Percentiles rank a stretch among this genome's conserved stretches.
phyloP scores from a whole-genome alignment of 2,888 invertebrate genomes.

The Drosophila atroscutellata region DNA sequence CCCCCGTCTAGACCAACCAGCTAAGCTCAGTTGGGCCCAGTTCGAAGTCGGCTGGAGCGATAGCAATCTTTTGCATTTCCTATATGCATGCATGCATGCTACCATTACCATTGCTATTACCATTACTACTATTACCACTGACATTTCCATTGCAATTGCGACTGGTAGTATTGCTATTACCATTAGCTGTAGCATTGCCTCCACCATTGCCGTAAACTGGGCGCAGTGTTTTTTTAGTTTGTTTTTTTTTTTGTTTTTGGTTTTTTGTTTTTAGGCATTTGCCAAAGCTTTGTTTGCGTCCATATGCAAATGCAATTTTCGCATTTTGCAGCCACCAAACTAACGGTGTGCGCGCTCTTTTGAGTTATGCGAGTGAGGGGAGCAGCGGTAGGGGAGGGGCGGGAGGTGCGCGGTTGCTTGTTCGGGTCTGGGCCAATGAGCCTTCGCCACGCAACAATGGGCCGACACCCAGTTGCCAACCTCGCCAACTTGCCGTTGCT shows the following conservation, averaged over 20 bases:
- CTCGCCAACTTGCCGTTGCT: constrained; percentile 17
- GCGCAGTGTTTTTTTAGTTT: constrained; percentile 58
- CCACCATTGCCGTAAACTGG: constrained; percentile 62
- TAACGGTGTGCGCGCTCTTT: constrained; percentile 82
- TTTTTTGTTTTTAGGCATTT: constrained; percentile 22
- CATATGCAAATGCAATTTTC: constrained; percentile 80
- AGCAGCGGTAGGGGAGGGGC: not conserved
- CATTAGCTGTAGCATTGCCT: constrained; percentile 43
- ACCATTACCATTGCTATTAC: constrained; percentile 47
- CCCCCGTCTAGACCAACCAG: constrained; percentile 3
- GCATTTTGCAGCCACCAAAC: constrained; percentile 65
- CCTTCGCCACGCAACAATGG: constrained; percentile 78
- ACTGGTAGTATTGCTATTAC: constrained; percentile 32
- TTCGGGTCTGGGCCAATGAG: constrained; percentile 69
- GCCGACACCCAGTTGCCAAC: constrained; percentile 39
- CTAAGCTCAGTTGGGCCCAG: constrained; percentile 2
- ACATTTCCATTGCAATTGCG: constrained; percentile 10
- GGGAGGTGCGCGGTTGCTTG: not conserved
- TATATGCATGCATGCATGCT: constrained; percentile 80
- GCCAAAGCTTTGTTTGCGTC: constrained; percentile 68
- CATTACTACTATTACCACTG: constrained; percentile 28
- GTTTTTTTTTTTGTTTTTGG: constrained; percentile 22
- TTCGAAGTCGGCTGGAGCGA: constrained; percentile 39
- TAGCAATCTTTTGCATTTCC: constrained; percentile 77
- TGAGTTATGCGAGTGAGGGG: constrained; percentile 71